Conservation (phyloP, 2,113 vertebrate genomes). For the Oreochromis tanganicae region DNA sequence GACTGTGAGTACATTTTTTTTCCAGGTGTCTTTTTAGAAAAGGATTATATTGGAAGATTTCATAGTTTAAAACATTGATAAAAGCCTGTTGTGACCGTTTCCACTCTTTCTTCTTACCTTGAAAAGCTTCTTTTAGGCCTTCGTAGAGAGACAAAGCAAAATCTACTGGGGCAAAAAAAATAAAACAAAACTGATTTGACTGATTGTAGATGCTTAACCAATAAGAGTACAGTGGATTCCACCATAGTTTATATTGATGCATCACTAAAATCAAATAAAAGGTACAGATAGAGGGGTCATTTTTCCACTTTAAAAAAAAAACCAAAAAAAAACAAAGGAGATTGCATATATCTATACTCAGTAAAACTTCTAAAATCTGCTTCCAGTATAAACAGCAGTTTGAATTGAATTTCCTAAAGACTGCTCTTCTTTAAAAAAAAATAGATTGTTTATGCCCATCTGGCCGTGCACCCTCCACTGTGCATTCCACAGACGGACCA, state of each 20-base stretch:
- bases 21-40: not conserved
- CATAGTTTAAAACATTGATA: not conserved
- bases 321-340: not conserved
- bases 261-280: not conserved
- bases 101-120: not conserved
- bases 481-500: constrained; percentile 15
- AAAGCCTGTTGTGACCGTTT: not conserved
- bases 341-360: not conserved
- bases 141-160: not conserved
- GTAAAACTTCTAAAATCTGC: not conserved
- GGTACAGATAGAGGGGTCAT: not conserved
- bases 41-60: not conserved
- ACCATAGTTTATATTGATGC: not conserved
- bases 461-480: not conserved
- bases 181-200: not conserved
- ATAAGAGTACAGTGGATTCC: not conserved
- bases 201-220: not conserved
- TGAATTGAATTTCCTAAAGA: not conserved
- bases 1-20: not conserved
- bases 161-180: not conserved
- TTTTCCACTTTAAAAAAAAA: not conserved
- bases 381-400: not conserved
- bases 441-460: not conserved
- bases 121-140: not conserved
- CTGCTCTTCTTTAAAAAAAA: not conserved